Base-by-base conservation (phyloP, 2,113 vertebrate genomes). In the Oenanthe melanoleuca region DNA sequence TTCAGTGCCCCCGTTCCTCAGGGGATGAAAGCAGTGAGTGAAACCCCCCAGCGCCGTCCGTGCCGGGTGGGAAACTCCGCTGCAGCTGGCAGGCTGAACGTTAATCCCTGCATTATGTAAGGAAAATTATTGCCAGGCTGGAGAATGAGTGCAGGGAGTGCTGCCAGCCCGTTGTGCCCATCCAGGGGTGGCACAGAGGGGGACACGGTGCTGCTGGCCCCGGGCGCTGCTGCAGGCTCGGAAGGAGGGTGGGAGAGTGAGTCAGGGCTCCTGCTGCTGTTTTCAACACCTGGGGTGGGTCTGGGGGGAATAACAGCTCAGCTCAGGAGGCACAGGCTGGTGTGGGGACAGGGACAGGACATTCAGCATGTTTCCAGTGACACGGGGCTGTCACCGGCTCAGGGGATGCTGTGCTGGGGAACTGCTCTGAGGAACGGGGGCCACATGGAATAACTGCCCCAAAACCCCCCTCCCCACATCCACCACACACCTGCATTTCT, bases 201-300 rank as follows among this genome's bases (percentile, higher is more conserved):
- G 70, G 66, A 34, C 59, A 7, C 1, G 1, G 89, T 26, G 21
- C 78, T 50, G 88, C 61, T 26, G 1, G 61, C 57, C 65, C 31
- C 1, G 2, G 11, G 47, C 4, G 4, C n/a, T 6, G 89, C 78
- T 29, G 47, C 34, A 6, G 89, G 81, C 79, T 75, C 1, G 2
- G 4, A 8, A 11, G 77, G 72, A 86, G 80, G 70, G 24, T 81
- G 91, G 86, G 80, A 49, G 34, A 64, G 88, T 80, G 86, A 95
- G 37, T 91, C 92, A 80, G 77, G 94, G 88, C 80, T 95, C 34
- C 87, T 59, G 87, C 73, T 87, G 50, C 96, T 91, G 16, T 91
- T 96, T 81, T n/a, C 80, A 89, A 8, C 2, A 4, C 87, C 78
- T 84, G 77, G 34, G 78, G 28, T 81, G 4, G 37, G 26, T 52